Base-by-base conservation (phyloP, 2,113 vertebrate species). In the Halcyon senegalensis region DNA sequence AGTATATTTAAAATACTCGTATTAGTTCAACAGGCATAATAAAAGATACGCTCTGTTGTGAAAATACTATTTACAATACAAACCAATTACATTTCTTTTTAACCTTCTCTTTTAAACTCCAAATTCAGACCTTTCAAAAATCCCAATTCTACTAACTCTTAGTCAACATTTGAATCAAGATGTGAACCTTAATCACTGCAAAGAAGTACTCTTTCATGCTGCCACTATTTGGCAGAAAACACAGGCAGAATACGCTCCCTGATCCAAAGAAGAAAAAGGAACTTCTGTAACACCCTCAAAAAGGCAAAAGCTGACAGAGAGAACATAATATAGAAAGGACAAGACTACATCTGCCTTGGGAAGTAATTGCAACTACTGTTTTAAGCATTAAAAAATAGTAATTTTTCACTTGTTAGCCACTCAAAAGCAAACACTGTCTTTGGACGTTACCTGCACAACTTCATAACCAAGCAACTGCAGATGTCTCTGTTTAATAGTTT, bases 401-500 rank as follows among this genome's bases (percentile, higher is more conserved):
- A 16, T 41, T 78, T 80, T 84, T 72, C 19, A 60, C 8, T 90
- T 64, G 17, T 63, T 81, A 95, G 66, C 37, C 51, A 87, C 27
- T 48, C 10, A 69, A 48, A 83, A 82, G 25, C 31, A 69, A 84
- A 67, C 23, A 17, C 8, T 82, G 16, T 48, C 48, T 69, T 51
- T 62, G 79, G 35, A 62, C 55, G 81, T 64, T 70, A 99, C 99
- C 99, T 99, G 99, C 59, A 99, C 98, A 62, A 99, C 98, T 92
- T 98, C 97, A 96, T 99, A 99, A 87, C 99, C 99, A 68, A 99
- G 98, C 81, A 99, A 92, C 66, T n/a, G 97, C 63, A 99, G 98
- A 56, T 99, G 99, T 84, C 99, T 98, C 88, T 98, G 99, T 94
- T 99, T 99, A 67, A 98, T 98, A 68, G 97, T 97, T 96, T 99